A percentile compares a stretch with the other conserved stretches of the same genome.
phyloP scores from a whole-genome alignment of 2,113 vertebrate species.

The Festucalex cinctus region DNA sequence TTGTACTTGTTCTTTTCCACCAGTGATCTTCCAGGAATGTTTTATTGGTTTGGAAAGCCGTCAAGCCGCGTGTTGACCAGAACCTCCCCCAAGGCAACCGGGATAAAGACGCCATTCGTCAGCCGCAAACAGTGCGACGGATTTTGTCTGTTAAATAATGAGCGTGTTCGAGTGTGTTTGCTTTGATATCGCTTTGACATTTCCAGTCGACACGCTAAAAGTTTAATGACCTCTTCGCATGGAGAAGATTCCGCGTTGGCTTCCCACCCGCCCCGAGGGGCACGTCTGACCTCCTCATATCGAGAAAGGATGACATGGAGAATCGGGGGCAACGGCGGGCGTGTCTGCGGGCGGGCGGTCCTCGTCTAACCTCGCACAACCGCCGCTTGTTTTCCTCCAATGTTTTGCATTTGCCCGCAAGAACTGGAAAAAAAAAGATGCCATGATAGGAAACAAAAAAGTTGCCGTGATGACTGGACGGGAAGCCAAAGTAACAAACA shows the following conservation, averaged over 20 bases:
- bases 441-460: neutral
- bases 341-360: conserved; percentile 26
- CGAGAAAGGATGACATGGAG: conserved; percentile 27
- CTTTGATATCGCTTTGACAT: neutral
- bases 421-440: neutral
- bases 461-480: neutral
- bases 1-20: neutral
- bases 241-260: conserved; percentile 12
- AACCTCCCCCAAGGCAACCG: neutral
- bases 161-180: neutral
- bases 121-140: neutral
- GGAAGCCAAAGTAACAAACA: neutral
- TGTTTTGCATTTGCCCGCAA: neutral
- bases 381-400: conserved; percentile 27
- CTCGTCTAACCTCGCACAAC: conserved; percentile 23
- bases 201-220: conserved; percentile 17
- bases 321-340: conserved; percentile 4
- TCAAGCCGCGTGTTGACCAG: neutral
- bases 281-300: conserved; percentile 51
- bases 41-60: neutral
- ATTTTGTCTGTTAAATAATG: conserved; percentile 9
- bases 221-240: conserved; percentile 23
- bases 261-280: conserved; percentile 15
- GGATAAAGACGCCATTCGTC: neutral
- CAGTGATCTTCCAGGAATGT: neutral